These are phyloP conservation scores for Eurytoma adleriae DNA, from an alignment of 2,888 invertebrate genomes.

Conservation along the genomic window DNA sequence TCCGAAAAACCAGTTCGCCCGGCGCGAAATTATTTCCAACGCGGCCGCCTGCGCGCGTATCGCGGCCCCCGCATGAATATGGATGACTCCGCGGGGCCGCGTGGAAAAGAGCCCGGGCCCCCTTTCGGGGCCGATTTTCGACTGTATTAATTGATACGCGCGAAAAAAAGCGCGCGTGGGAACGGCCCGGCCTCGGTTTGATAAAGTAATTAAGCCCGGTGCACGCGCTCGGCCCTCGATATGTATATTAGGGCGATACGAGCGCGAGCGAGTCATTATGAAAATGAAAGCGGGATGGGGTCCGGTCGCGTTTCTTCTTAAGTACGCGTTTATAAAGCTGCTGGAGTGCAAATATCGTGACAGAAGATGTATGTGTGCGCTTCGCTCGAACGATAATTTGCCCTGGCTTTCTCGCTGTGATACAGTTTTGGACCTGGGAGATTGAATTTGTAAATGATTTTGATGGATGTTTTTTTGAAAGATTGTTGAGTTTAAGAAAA, in stretches of 20 bases:
- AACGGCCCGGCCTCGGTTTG: not conserved
- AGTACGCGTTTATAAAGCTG: not conserved
- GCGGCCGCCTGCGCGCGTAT: not conserved
- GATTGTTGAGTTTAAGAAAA: too few relatives aligned
- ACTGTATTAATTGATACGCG: slow-evolving; percentile 43
- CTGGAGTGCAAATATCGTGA: not conserved
- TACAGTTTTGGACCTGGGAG: not conserved
- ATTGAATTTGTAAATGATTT: too few relatives aligned
- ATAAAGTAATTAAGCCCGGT: slow-evolving; percentile 45
- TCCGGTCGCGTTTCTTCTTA: not conserved
- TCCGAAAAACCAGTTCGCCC: slow-evolving; percentile 63
- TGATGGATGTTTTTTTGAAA: too few relatives aligned
- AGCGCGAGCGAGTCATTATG: not conserved
- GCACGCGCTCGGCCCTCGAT: not conserved
- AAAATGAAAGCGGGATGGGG: slow-evolving; percentile 1
- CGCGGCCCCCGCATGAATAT: not conserved
- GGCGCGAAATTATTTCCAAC: slow-evolving; percentile 64
- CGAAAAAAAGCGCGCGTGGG: slow-evolving; percentile 1
- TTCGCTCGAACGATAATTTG: too few relatives aligned
- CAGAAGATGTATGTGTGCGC: not conserved
- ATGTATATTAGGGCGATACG: slow-evolving; percentile 4
- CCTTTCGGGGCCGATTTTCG: not conserved
- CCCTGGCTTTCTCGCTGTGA: not conserved
- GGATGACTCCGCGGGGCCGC: too few relatives aligned
- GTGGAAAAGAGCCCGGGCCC: not conserved